Evolutionary conservation across 2,113 vertebrate species (phyloP).

Genomic region (Clarias batrachus): DNA sequence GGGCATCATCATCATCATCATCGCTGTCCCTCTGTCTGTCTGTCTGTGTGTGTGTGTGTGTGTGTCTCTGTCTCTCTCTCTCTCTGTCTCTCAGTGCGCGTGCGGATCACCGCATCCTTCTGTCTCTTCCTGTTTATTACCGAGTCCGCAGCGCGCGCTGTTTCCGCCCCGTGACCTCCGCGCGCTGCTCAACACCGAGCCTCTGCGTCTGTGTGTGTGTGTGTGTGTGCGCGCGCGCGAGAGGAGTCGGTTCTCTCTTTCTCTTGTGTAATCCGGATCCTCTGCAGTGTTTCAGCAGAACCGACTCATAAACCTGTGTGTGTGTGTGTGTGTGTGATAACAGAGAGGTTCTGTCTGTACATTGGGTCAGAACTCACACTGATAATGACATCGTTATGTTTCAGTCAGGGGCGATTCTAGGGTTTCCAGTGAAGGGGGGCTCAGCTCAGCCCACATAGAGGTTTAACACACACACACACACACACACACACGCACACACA

Average conservation of each 20-base stretch:
- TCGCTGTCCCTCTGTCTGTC: neutral
- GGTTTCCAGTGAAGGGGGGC: too few species aligned
- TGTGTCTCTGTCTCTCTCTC: neutral
- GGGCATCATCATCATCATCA: neutral
- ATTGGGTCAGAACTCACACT: too few species aligned
- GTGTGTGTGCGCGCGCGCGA: constrained; percentile 1
- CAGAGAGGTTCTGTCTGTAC: too few species aligned
- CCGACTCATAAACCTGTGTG: neutral
- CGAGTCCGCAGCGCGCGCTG: neutral
- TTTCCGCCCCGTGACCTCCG: constrained; percentile 1
- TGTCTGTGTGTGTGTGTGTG: neutral
- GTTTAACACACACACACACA: too few species aligned
- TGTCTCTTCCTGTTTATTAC: constrained; percentile 15
- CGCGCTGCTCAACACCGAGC: constrained; percentile 11
- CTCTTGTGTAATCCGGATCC: neutral
- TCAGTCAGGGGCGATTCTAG: too few species aligned
- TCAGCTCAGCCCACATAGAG: too few species aligned
- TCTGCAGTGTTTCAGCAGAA: neutral
- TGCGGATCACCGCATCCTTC: constrained; percentile 19
- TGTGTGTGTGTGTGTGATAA: too few species aligned
- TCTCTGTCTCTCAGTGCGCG: neutral
- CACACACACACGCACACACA: too few species aligned
- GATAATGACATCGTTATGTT: too few species aligned
- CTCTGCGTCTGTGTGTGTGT: neutral
- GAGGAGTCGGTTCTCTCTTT: neutral